A percentile compares a stretch with the other conserved stretches of the same genome.
Conservation (phyloP, 2,888 invertebrate species). For the Nymphalis urticae region DNA sequence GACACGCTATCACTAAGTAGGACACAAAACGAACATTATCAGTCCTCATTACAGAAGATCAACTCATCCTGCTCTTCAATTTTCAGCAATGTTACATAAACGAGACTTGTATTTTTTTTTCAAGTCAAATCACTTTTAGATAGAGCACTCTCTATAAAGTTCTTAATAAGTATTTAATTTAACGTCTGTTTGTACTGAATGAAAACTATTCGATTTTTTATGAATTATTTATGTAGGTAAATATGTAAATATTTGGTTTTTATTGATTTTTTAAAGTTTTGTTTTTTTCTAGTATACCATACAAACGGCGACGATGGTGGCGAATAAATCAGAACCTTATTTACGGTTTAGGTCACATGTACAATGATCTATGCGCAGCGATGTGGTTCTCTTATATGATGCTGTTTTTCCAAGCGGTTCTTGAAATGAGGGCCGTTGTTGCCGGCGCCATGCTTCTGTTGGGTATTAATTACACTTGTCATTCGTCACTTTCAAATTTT, state of each 20-base stretch:
- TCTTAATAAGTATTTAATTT: too few relatives aligned
- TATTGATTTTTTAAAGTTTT: too few relatives aligned
- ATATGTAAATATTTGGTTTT: too few relatives aligned
- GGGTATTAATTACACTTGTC: constrained; percentile 57
- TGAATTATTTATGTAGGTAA: too few relatives aligned
- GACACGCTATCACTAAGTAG: constrained; percentile 48
- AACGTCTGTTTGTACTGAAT: too few relatives aligned
- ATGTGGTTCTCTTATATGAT: constrained; percentile 98
- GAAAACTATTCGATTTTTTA: too few relatives aligned
- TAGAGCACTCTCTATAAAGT: too few relatives aligned
- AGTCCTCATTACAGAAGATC: constrained; percentile 43
- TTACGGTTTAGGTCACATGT: constrained; percentile 90
- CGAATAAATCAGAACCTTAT: constrained; percentile 73
- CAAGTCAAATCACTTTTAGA: not conserved
- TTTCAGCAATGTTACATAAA: constrained; percentile 8
- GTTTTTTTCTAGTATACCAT: constrained; percentile 52
- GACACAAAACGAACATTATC: constrained; percentile 52
- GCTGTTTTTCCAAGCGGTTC: constrained; percentile 87
- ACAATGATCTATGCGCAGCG: constrained; percentile 96
- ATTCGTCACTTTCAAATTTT: constrained; percentile 6
- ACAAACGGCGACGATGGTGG: constrained; percentile 61
- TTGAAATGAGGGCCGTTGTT: constrained; percentile 79
- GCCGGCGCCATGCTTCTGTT: constrained; percentile 87
- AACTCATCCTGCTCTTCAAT: constrained; percentile 41
- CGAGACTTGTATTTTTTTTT: not conserved